Evolutionary conservation across 2,888 invertebrate species (phyloP), one percentile per base, ranked within the genome.

Genomic region (Neoitamus cyanurus): DNA sequence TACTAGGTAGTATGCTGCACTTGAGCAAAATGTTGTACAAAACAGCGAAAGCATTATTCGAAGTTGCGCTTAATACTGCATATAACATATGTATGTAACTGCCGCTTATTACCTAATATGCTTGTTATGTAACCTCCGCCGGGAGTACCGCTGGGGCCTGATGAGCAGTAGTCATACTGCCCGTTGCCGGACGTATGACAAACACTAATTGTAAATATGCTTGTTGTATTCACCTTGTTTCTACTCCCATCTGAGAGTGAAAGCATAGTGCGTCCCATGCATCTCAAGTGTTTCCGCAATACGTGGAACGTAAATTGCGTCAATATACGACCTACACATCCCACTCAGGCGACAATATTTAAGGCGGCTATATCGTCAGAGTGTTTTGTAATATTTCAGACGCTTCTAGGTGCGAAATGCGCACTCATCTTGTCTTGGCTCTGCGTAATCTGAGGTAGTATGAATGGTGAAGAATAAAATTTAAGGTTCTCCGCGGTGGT

Each of bases 261-360:
- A 78, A 78, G 78, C 48, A 78, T 31, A 78, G 15, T 78, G 48
- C 48, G 48, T 78, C 30, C 25, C 15, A 77, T 78, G 15, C 31
- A 36, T 36, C 37, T 28, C 9, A 58, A 58, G 20, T 20, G 36
- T 69, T 82, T 82, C 82, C 82, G 82, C 15, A 37, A 36, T 36
- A 69, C 69, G 82, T 82, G 82, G 69, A 82, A 82, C 82, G 82
- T 69, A 69, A 82, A 37, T 82, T 82, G 36, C 82, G 82, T 82
- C 82, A 82, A 82, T 36, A 82, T 36, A 36, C 36, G 48, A 69
- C 69, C 82, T 37, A 82, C 82, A 82, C 82, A 69, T 82, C 82
- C 82, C 82, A 82, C 82, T 36, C 82, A 37, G 37, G 37, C 82
- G 82, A 69, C 69, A 34, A 36, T 82, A 69, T n/a, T 69, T 78